phyloP scores from a whole-genome alignment of 2,888 invertebrate genomes.

The Calameuta idolon region DNA sequence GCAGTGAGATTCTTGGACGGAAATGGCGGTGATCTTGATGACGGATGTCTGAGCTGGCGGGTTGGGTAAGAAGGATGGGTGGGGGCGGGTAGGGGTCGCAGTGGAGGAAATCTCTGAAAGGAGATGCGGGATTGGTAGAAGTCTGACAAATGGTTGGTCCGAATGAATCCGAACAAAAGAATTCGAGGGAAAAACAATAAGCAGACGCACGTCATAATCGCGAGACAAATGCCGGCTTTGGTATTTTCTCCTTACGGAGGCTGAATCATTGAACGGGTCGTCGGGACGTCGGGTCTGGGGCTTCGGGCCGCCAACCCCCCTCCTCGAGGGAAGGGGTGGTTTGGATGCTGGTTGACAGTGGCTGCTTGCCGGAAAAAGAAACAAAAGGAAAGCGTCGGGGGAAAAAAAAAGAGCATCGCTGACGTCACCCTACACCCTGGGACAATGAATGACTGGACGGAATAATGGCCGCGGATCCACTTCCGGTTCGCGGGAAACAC shows the following conservation, averaged over 20 bases:
- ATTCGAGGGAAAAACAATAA: constrained; percentile 25
- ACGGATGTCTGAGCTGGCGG: background rate
- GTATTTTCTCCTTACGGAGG: background rate
- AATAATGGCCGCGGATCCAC: background rate
- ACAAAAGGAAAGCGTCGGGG: background rate
- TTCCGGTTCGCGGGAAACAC: constrained; percentile 4
- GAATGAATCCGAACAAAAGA: constrained; percentile 25
- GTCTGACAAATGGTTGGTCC: constrained; percentile 22
- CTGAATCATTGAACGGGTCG: background rate
- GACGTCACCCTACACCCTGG: background rate
- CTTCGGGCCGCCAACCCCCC: background rate
- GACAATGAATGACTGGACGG: constrained; percentile 5
- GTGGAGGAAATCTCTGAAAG: background rate
- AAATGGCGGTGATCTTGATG: background rate
- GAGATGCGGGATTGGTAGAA: background rate
- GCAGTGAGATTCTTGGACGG: background rate
- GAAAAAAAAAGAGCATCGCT: background rate
- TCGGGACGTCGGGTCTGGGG: background rate
- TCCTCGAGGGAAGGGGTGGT: background rate
- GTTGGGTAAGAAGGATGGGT: background rate
- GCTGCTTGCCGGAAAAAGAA: background rate
- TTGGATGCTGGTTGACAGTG: background rate
- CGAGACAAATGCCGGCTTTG: constrained; percentile 26
- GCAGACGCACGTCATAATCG: constrained; percentile 26
- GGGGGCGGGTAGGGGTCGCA: too few species aligned